These are phyloP conservation scores for Lophotis ruficrista DNA, from an alignment of 2,113 vertebrate genomes.

Conservation along the genomic window DNA sequence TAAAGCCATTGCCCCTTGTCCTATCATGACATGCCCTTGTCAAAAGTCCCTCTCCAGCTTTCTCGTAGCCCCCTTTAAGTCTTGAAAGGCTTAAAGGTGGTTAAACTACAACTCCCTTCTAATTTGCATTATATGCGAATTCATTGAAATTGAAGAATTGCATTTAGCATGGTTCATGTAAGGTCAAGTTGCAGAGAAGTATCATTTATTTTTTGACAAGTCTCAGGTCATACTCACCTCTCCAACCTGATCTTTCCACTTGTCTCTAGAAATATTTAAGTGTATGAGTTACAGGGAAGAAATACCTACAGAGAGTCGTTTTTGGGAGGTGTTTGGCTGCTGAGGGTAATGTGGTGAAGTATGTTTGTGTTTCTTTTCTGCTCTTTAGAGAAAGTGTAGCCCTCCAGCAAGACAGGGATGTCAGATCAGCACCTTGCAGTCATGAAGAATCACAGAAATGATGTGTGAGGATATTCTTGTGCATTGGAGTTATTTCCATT, in stretches of 20 bases:
- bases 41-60: too few species aligned
- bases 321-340: not conserved
- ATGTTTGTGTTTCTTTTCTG: not conserved
- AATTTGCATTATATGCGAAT: not conserved
- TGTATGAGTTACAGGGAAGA: not conserved
- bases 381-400: not conserved
- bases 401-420: not conserved
- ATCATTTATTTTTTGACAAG: not conserved
- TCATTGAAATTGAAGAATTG: not conserved
- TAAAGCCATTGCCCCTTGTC: too few species aligned
- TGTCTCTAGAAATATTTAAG: not conserved
- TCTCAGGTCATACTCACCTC: not conserved
- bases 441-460: too few species aligned
- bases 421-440: not conserved
- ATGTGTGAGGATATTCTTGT: not conserved
- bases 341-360: too few species aligned
- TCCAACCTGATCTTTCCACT: not conserved
- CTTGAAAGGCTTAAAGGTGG: not conserved
- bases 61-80: too few species aligned
- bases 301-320: not conserved
- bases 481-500: not conserved
- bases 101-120: not conserved
- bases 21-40: too few species aligned
- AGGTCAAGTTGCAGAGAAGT: not conserved
- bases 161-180: not conserved